Percentiles rank a stretch among this genome's conserved stretches.
These are phyloP conservation scores for Epistrophe eligans DNA, from an alignment of 2,888 invertebrate species.

Conservation along the genomic window DNA sequence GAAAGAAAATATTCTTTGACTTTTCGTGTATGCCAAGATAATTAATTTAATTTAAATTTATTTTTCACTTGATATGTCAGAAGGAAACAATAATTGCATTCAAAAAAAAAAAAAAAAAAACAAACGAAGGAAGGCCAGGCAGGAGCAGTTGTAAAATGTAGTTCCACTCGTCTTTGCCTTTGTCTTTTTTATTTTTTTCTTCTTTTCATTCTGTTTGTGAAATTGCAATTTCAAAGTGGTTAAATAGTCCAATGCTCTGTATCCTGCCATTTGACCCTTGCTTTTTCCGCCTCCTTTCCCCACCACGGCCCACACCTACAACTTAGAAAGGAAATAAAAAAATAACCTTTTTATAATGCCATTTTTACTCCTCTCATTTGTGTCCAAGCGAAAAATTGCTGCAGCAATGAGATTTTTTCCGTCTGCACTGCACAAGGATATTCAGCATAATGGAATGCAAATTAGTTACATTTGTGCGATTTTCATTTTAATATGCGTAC, in stretches of 20 bases:
- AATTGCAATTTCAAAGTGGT: slow-evolving; percentile 41
- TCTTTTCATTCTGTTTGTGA: slow-evolving; percentile 2
- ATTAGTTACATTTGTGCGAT: slow-evolving; percentile 72
- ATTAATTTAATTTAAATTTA: slow-evolving; percentile 74
- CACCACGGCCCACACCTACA: background rate
- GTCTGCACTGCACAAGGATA: slow-evolving; percentile 33
- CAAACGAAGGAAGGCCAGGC: background rate
- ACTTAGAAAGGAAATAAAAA: background rate
- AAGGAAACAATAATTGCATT: slow-evolving; percentile 44
- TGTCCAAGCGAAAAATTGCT: slow-evolving; percentile 13
- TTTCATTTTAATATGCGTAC: slow-evolving; percentile 70
- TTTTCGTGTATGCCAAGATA: slow-evolving; percentile 59
- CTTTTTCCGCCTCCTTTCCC: background rate
- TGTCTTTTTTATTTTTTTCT: slow-evolving; percentile 10
- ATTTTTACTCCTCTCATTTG: slow-evolving; percentile 55
- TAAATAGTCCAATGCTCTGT: slow-evolving; percentile 12
- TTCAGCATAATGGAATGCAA: slow-evolving; percentile 70
- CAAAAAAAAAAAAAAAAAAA: slow-evolving; percentile 9
- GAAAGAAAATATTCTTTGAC: slow-evolving; percentile 74
- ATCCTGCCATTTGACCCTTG: background rate
- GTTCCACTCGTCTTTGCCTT: slow-evolving; percentile 1
- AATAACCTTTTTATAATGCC: slow-evolving; percentile 18
- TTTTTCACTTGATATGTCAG: slow-evolving; percentile 66
- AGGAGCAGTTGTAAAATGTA: background rate
- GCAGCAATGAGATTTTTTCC: slow-evolving; percentile 14